Evolutionary conservation across 2,888 invertebrate genomes (phyloP).

Genomic region (Cataglyphis cursor): DNA sequence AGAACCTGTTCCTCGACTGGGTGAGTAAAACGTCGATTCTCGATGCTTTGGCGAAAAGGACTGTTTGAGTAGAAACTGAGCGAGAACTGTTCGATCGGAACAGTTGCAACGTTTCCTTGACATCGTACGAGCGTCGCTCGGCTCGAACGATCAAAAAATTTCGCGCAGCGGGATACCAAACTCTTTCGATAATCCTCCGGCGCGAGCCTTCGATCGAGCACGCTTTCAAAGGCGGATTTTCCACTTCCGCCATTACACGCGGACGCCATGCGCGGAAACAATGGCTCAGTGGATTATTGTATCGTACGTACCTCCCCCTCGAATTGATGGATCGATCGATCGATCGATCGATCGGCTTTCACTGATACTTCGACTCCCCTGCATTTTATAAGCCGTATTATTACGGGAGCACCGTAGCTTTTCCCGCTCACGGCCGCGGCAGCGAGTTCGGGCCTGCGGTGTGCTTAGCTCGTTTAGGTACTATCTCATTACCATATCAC

Average conservation of each 20-base stretch:
- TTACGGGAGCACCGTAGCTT: constrained; percentile 61
- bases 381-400: constrained; percentile 64
- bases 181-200: constrained; percentile 69
- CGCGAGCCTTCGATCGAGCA: constrained; percentile 58
- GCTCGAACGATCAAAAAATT: constrained; percentile 56
- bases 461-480: constrained; percentile 58
- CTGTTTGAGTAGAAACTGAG: constrained; percentile 36
- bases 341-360: constrained; percentile 71
- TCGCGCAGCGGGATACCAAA: constrained; percentile 66
- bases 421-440: constrained; percentile 51
- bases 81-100: constrained; percentile 26
- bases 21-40: constrained; percentile 13
- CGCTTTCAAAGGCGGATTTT: constrained; percentile 57
- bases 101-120: constrained; percentile 46
- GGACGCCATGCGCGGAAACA: constrained; percentile 60
- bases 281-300: constrained; percentile 49
- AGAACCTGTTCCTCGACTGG: constrained; percentile 1
- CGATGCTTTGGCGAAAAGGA: constrained; percentile 9
- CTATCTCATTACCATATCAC: constrained; percentile 60
- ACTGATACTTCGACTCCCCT: constrained; percentile 71
- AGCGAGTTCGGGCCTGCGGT: constrained; percentile 58
- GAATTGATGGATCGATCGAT: constrained; percentile 43
- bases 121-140: constrained; percentile 36
- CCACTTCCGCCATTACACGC: constrained; percentile 71
- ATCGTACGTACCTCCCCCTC: constrained; percentile 18